phyloP scores from a whole-genome alignment of 2,797 vertebrate genomes.

The Hafferia zeledoni region DNA sequence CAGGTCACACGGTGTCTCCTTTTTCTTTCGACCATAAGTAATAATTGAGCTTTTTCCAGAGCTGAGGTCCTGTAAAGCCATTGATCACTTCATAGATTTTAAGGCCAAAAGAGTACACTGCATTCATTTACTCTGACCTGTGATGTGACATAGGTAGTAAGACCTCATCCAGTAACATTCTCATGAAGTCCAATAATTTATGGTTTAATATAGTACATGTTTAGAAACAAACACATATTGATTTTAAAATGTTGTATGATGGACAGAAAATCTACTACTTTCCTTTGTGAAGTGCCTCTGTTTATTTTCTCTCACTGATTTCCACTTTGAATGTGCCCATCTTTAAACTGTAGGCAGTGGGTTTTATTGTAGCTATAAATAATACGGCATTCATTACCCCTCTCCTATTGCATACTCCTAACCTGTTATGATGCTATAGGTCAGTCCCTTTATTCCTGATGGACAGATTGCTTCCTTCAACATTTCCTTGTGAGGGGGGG shows the following conservation, averaged over 20 bases:
- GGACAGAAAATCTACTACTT: slow-evolving; percentile 4
- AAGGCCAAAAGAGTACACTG: not conserved
- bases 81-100: slow-evolving; percentile 41
- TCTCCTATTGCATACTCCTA: not conserved
- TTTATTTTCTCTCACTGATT: not conserved
- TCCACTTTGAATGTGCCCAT: not conserved
- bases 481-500: not conserved
- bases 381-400: not conserved
- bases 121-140: not conserved
- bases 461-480: not conserved
- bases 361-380: not conserved
- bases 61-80: not conserved
- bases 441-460: not conserved
- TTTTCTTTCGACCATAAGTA: not conserved
- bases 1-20: not conserved
- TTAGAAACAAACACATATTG: slow-evolving; percentile 10
- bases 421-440: not conserved
- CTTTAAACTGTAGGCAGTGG: not conserved
- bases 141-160: not conserved
- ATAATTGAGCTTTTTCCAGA: not conserved
- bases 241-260: slow-evolving; percentile 13
- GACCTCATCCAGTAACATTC: not conserved
- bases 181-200: not conserved
- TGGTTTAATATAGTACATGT: not conserved
- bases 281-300: not conserved